Base-by-base conservation (phyloP, 1,140 invertebrate genomes). In the Lasioglossum albipes region DNA sequence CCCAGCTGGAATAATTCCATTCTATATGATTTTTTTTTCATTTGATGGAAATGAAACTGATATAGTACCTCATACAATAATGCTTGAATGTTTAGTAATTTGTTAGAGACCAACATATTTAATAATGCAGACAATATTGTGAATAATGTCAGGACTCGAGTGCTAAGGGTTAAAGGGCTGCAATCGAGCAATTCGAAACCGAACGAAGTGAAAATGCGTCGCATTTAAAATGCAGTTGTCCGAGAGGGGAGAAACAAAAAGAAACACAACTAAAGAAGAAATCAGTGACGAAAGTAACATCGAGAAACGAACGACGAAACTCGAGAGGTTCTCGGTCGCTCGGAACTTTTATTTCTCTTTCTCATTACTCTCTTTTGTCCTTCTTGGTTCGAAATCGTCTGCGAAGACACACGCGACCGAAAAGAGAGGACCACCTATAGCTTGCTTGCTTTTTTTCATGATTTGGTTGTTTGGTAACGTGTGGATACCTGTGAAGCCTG, bases 401-500 rank as follows among this genome's bases (percentile, higher is more conserved):
- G 75, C 80, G 65, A 75, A 36, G 76, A 79, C 16, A 22, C 42
- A 84, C 79, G 83, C 82, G 85, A 83, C 81, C 84, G n/a, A 59
- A 59, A n/a, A 20, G 57, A 88, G 87, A 87, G 79, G 82, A 89
- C 75, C 87, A 89, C 27, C 27, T 27, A 27, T 27, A 27, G 27
- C 27, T 27, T 27, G 80, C 86, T 89, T 88, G 68, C 13, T 83
- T 65, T 31, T 36, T 68, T 78, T 81, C 72, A 82, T 85, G 84
- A 85, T 80, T 85, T 83, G 45, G 75, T 82, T 87, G 79, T 88
- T 81, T 89, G 73, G 81, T 84, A 91, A 89, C 88, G 87, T 90
- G 75, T 86, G 88, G 91, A 93, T 95, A 95, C 95, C 95, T 95
- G 95, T 95, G 89, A 95, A 95, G 82, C 92, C 92, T 91, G 93